These are phyloP conservation scores for Agonopterix heracliana DNA, from an alignment of 2,888 invertebrate genomes.

Conservation along the genomic window DNA sequence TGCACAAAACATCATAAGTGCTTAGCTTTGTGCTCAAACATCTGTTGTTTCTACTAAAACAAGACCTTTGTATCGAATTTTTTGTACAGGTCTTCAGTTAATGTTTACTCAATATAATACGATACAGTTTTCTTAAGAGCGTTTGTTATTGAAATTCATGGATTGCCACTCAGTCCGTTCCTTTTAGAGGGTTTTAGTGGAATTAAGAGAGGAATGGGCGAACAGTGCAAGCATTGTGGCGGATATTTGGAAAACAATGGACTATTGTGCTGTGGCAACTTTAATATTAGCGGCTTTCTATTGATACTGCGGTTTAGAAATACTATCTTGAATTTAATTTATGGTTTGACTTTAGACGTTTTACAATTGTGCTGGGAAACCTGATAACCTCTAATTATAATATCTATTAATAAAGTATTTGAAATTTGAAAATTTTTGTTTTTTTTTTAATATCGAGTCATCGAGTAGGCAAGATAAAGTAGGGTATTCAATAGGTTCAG, in stretches of 20 bases:
- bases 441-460: too few relatives aligned
- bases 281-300: slow-evolving; percentile 37
- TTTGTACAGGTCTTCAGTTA: slow-evolving; percentile 28
- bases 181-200: slow-evolving; percentile 55
- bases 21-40: slow-evolving; percentile 18
- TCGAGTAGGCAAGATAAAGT: too few relatives aligned
- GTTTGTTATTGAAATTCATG: slow-evolving; percentile 52
- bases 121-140: slow-evolving; percentile 41
- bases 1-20: slow-evolving; percentile 13
- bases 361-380: too few relatives aligned
- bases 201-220: slow-evolving; percentile 47
- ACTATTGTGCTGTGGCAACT: slow-evolving; percentile 43
- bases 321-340: slow-evolving; percentile 4
- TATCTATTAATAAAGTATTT: too few relatives aligned
- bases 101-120: slow-evolving; percentile 55
- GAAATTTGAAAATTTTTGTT: too few relatives aligned
- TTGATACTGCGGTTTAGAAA: slow-evolving; percentile 38
- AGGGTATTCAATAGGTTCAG: too few relatives aligned
- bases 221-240: slow-evolving; percentile 53
- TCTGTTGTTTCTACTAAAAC: slow-evolving; percentile 23
- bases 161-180: slow-evolving; percentile 49
- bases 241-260: slow-evolving; percentile 53
- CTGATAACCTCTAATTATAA: too few relatives aligned
- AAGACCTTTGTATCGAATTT: slow-evolving; percentile 11
- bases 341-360: background rate